Evolutionary conservation across 2,888 invertebrate species (phyloP).

Genomic region (Rhodophaea formosa): DNA sequence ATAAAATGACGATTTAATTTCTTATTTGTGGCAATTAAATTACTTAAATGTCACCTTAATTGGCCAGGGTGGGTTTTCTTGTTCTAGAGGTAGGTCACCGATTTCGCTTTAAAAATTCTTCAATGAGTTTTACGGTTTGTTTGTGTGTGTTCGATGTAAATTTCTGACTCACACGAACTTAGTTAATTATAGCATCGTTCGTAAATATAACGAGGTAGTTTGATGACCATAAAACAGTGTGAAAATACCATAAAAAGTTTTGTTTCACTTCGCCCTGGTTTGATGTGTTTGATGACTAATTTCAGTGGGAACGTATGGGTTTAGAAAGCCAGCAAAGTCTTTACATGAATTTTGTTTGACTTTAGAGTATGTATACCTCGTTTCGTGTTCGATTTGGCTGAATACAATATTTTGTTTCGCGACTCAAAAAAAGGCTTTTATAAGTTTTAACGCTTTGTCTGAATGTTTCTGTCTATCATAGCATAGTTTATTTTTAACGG

Average conservation of each 20-base stretch:
- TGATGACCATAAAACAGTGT: slow-evolving; percentile 40
- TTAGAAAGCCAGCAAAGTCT: not conserved
- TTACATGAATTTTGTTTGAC: too few relatives aligned
- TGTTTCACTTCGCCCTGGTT: slow-evolving; percentile 12
- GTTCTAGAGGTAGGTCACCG: slow-evolving; percentile 22
- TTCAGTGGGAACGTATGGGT: slow-evolving; percentile 1
- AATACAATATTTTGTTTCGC: too few relatives aligned
- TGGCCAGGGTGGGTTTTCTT: slow-evolving; percentile 35
- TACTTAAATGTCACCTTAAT: slow-evolving; percentile 61
- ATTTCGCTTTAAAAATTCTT: slow-evolving; percentile 25
- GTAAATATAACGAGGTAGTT: slow-evolving; percentile 39
- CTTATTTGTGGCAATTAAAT: slow-evolving; percentile 62
- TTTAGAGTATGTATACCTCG: too few relatives aligned
- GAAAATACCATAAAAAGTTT: slow-evolving; percentile 34
- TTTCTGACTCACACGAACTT: slow-evolving; percentile 43
- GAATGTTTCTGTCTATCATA: too few relatives aligned
- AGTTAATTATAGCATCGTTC: slow-evolving; percentile 43
- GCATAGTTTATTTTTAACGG: too few relatives aligned
- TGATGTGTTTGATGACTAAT: not conserved
- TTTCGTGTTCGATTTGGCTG: too few relatives aligned
- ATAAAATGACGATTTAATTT: slow-evolving; percentile 70
- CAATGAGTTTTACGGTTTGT: slow-evolving; percentile 28
- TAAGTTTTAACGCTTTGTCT: too few relatives aligned
- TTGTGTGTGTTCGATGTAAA: slow-evolving; percentile 34
- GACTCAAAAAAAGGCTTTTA: too few relatives aligned